A percentile compares a stretch with the other conserved stretches of the same genome.
Conservation (phyloP, 1,140 invertebrate genomes). For the Penaeus indicus region DNA sequence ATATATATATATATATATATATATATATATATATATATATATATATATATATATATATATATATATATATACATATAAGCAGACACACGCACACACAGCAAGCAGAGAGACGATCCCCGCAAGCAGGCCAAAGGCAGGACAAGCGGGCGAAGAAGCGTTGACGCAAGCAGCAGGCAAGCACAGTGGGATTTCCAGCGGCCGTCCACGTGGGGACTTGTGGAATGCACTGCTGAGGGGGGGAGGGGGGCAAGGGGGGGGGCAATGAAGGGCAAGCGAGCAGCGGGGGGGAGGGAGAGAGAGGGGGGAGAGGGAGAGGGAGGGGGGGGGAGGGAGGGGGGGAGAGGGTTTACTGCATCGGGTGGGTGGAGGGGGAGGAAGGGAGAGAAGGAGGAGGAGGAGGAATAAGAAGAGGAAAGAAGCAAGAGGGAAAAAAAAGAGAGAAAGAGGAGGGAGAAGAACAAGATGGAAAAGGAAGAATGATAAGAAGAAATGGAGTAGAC, state of each 20-base stretch:
- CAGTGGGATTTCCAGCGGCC: too few relatives aligned
- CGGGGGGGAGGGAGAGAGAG: background rate
- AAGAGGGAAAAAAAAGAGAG: background rate
- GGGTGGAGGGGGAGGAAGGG: background rate
- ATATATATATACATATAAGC: too few relatives aligned
- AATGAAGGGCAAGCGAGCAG: background rate
- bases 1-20: too few relatives aligned
- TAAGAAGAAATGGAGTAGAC: background rate
- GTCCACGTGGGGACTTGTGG: too few relatives aligned
- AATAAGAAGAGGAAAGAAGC: background rate
- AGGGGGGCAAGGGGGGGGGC: background rate
- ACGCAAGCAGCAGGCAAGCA: too few relatives aligned
- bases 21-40: too few relatives aligned
- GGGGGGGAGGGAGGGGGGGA: background rate
- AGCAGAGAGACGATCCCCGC: too few relatives aligned
- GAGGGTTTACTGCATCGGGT: background rate
- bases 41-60: too few relatives aligned
- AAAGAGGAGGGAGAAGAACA: background rate
- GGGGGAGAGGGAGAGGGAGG: background rate
- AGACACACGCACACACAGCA: too few relatives aligned
- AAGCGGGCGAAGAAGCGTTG: too few relatives aligned
- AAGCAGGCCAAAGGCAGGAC: too few relatives aligned
- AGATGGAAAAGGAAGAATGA: background rate
- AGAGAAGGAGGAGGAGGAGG: background rate
- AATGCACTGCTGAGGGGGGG: too few relatives aligned